Conservation (phyloP, 1,140 invertebrate species). For the Lepidostoma basale region DNA sequence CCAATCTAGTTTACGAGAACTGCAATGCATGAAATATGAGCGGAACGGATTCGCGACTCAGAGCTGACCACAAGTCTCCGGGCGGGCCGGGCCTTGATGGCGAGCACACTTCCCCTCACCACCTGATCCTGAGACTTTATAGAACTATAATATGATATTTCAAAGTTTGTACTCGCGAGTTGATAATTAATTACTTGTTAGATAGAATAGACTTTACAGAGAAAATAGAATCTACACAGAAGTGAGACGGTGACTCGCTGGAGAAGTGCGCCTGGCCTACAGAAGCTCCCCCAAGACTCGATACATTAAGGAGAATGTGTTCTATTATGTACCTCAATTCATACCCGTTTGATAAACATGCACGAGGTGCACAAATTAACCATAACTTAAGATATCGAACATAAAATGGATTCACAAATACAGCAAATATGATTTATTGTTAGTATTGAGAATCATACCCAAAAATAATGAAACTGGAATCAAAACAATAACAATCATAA, state of each 20-base stretch:
- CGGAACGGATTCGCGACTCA: constrained; percentile 40
- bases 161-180: too few species aligned
- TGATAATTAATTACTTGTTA: too few species aligned
- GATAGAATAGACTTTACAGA: neutral
- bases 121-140: too few species aligned
- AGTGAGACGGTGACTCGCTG: too few species aligned
- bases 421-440: constrained; percentile 35
- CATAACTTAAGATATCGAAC: constrained; percentile 36
- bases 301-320: constrained; percentile 32
- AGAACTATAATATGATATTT: too few species aligned
- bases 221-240: too few species aligned
- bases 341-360: constrained; percentile 44
- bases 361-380: constrained; percentile 39
- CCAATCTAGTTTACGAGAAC: constrained; percentile 28
- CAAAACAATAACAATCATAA: constrained; percentile 44
- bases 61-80: constrained; percentile 45
- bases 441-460: constrained; percentile 44
- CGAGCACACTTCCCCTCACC: too few species aligned
- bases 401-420: constrained; percentile 35
- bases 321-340: constrained; percentile 40
- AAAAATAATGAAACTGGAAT: constrained; percentile 41
- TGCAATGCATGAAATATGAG: constrained; percentile 46
- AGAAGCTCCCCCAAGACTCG: too few species aligned
- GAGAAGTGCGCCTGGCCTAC: too few species aligned
- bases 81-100: too few species aligned